Percentiles rank a stretch among this genome's conserved stretches.
These are phyloP conservation scores for Spatula clypeata DNA, from an alignment of 2,797 vertebrate genomes.

Conservation along the genomic window DNA sequence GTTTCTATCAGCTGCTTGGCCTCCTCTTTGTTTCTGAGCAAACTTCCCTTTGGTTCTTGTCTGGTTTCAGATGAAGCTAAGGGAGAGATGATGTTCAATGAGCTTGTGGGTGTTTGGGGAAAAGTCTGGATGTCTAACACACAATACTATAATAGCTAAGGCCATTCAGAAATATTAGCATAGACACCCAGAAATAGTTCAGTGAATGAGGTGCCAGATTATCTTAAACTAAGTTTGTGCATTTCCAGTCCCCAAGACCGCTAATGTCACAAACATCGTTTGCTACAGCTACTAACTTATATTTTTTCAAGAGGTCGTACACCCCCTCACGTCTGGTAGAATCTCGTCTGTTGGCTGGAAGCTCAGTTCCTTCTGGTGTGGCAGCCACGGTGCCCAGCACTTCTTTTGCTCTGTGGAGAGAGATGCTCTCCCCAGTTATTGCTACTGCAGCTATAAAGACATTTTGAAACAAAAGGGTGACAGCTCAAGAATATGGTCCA, in stretches of 20 bases:
- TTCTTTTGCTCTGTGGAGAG: not conserved
- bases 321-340: not conserved
- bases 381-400: not conserved
- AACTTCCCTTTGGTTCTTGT: conserved; percentile 17
- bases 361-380: not conserved
- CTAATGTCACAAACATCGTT: not conserved
- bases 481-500: not conserved
- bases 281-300: not conserved
- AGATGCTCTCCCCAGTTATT: not conserved
- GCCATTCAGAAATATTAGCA: not conserved
- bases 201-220: not conserved
- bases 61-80: not conserved
- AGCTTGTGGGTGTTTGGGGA: not conserved
- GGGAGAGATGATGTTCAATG: not conserved
- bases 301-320: not conserved
- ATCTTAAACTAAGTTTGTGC: not conserved
- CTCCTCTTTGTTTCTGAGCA: conserved; percentile 67
- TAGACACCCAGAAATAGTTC: not conserved
- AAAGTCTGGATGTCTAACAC: not conserved
- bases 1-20: conserved; percentile 86
- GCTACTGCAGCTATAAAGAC: not conserved
- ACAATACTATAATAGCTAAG: not conserved
- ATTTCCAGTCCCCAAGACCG: not conserved
- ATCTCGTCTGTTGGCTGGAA: not conserved
- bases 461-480: not conserved